Conservation (phyloP, 2,113 vertebrate species). For the Heterochromis multidens region DNA sequence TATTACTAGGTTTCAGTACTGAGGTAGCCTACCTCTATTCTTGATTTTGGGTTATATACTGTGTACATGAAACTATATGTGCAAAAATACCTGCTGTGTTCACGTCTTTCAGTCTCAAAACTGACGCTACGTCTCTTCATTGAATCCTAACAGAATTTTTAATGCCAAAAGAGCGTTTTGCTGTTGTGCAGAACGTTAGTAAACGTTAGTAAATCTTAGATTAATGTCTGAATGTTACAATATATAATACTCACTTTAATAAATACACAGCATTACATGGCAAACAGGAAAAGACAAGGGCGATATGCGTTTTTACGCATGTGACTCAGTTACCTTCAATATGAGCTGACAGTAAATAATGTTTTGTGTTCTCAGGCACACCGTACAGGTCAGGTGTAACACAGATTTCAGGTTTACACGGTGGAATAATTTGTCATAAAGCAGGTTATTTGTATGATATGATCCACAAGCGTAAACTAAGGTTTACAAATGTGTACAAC, state of each 20-base stretch:
- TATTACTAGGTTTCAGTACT: too few relatives aligned
- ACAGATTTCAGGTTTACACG: background rate
- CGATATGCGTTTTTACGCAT: too few relatives aligned
- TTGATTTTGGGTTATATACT: too few relatives aligned
- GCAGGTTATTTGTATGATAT: too few relatives aligned
- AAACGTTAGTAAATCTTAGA: background rate
- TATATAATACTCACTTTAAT: background rate
- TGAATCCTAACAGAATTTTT: background rate
- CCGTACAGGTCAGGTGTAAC: background rate
- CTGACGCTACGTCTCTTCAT: background rate
- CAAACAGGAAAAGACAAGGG: background rate
- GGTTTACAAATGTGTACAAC: too few relatives aligned
- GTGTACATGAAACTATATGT: too few relatives aligned
- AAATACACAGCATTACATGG: background rate
- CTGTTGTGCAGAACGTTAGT: background rate
- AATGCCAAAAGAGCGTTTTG: background rate
- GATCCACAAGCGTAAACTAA: too few relatives aligned
- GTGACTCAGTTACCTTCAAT: too few relatives aligned
- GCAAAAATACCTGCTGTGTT: too few relatives aligned
- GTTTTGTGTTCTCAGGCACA: background rate
- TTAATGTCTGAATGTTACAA: background rate
- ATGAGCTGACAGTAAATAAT: background rate
- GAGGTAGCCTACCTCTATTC: too few relatives aligned
- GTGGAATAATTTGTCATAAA: too few relatives aligned
- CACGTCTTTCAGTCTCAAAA: background rate